A percentile compares a stretch with the other conserved stretches of the same genome.
Evolutionary conservation across 1,140 invertebrate species (phyloP).

Genomic region (fruit fly (Drosophila melanogaster)): DNA sequence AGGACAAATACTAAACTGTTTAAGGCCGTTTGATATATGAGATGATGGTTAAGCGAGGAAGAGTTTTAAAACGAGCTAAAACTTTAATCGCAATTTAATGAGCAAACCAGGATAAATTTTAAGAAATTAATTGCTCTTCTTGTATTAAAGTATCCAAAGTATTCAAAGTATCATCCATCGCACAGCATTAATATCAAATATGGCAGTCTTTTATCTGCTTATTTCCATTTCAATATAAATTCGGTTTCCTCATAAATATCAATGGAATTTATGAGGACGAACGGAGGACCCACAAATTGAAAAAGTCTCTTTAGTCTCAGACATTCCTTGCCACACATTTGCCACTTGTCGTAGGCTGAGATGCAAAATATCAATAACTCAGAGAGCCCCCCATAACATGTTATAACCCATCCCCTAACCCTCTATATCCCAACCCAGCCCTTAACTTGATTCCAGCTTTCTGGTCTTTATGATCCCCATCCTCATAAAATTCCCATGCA

Average conservation of each 20-base stretch:
- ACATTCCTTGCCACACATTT: conserved; percentile 16
- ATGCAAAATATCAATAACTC: conserved; percentile 52
- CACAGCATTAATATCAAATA: conserved; percentile 39
- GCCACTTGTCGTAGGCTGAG: conserved; percentile 37
- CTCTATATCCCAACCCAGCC: not conserved
- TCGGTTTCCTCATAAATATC: conserved; percentile 32
- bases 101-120: not conserved
- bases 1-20: conserved; percentile 21
- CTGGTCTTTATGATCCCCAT: conserved; percentile 51
- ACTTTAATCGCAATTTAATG: not conserved
- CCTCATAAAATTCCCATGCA: conserved; percentile 39
- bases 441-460: conserved; percentile 45
- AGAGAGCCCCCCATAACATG: conserved; percentile 24
- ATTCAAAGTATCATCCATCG: not conserved
- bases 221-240: conserved; percentile 37
- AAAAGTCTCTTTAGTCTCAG: conserved; percentile 36
- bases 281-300: conserved; percentile 27
- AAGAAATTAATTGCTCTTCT: not conserved
- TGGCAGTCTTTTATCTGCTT: conserved; percentile 26
- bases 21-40: conserved; percentile 28
- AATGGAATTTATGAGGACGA: conserved; percentile 34
- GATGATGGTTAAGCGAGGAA: not conserved
- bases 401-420: conserved; percentile 1
- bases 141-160: not conserved
- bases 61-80: not conserved